phyloP scores from a whole-genome alignment of 2,888 invertebrate genomes.

The Drosophila buzzatii region DNA sequence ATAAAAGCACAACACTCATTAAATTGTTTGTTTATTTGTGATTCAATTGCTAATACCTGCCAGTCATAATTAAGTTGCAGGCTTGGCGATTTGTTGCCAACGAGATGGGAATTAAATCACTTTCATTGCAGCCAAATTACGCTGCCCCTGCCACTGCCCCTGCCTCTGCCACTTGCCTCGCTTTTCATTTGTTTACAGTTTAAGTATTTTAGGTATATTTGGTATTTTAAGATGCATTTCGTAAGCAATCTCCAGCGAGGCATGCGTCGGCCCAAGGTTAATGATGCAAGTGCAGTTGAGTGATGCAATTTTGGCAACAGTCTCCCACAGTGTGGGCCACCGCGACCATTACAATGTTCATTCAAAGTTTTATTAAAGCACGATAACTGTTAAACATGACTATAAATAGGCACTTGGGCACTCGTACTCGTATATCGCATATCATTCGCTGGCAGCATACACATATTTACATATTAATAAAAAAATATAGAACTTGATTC shows the following conservation, averaged over 20 bases:
- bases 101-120: constrained; percentile 40
- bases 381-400: constrained; percentile 37
- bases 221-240: constrained; percentile 14
- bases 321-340: constrained; percentile 16
- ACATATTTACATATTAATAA: constrained; percentile 47
- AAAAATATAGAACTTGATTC: constrained; percentile 62
- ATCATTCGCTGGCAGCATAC: constrained; percentile 57
- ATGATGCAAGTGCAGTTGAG: constrained; percentile 31
- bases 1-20: not conserved
- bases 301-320: constrained; percentile 31
- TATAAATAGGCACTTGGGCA: constrained; percentile 65
- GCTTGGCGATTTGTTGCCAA: constrained; percentile 19
- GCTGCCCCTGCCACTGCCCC: not conserved
- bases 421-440: constrained; percentile 16
- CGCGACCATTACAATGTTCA: constrained; percentile 30
- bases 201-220: constrained; percentile 12
- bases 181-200: constrained; percentile 23
- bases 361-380: constrained; percentile 54
- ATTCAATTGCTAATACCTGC: constrained; percentile 36
- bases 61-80: constrained; percentile 53
- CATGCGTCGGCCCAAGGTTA: constrained; percentile 28
- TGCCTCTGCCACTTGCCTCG: not conserved
- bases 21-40: constrained; percentile 29
- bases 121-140: constrained; percentile 28
- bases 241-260: constrained; percentile 19